Evolutionary conservation across 2,797 vertebrate species (phyloP).

Genomic region (Tinamus major): DNA sequence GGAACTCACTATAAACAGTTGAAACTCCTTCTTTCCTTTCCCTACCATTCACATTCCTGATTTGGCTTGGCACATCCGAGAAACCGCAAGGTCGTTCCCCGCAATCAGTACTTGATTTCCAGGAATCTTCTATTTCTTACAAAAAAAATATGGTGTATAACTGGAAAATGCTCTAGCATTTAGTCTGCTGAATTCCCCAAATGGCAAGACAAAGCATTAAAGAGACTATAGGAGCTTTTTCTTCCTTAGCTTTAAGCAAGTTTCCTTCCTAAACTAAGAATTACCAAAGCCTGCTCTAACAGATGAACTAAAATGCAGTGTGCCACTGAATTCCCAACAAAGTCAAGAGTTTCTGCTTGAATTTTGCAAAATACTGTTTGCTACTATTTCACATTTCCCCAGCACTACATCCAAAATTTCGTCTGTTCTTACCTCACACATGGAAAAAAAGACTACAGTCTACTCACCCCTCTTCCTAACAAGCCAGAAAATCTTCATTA

Average conservation of each 20-base stretch:
- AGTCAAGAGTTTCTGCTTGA: background rate
- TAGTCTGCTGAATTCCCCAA: background rate
- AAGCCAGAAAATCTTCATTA: background rate
- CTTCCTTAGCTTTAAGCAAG: background rate
- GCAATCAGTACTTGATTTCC: conserved; percentile 8
- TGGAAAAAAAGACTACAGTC: background rate
- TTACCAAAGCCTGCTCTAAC: background rate
- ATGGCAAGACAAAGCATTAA: background rate
- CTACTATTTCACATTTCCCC: background rate
- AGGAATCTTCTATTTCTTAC: conserved; percentile 12
- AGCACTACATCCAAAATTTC: background rate
- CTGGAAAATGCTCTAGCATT: background rate
- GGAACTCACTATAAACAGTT: conserved; percentile 11
- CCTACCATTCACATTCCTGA: conserved; percentile 1
- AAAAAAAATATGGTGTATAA: background rate
- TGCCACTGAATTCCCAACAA: background rate
- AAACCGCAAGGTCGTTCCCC: conserved; percentile 34
- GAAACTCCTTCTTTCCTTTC: background rate
- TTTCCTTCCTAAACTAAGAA: background rate
- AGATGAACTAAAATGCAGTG: background rate
- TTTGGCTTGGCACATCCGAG: conserved; percentile 23
- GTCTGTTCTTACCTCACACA: background rate
- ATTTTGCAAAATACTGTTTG: background rate
- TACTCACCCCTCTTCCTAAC: background rate
- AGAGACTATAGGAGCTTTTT: background rate